Evolutionary conservation across 1,140 invertebrate genomes (phyloP).

Genomic region (Cardiocondyla obscurior): DNA sequence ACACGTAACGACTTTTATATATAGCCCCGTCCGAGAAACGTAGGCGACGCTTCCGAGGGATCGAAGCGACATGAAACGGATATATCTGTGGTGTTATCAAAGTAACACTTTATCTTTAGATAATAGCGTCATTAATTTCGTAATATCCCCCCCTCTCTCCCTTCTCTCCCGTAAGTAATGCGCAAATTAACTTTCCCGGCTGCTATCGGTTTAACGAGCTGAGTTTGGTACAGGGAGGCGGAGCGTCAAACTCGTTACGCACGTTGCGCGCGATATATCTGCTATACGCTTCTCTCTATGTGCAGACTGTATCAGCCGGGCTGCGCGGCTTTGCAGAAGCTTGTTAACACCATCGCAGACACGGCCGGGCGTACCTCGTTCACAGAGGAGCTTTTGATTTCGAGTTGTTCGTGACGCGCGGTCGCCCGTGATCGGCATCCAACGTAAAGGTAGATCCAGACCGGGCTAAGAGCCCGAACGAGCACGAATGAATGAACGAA

Average conservation of each 20-base stretch:
- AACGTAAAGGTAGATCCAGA: background rate
- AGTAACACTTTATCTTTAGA: constrained; percentile 29
- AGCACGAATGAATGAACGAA: background rate
- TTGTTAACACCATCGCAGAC: constrained; percentile 61
- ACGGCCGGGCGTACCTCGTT: constrained; percentile 30
- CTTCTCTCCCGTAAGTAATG: constrained; percentile 25
- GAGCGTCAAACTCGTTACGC: constrained; percentile 53
- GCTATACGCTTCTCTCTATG: constrained; percentile 21
- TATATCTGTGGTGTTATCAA: constrained; percentile 27
- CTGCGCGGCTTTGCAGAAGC: constrained; percentile 59
- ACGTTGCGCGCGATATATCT: constrained; percentile 17
- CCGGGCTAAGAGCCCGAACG: background rate
- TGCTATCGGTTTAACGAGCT: constrained; percentile 61
- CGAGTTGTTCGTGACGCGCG: constrained; percentile 38
- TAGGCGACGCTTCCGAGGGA: background rate
- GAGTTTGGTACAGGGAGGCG: constrained; percentile 49
- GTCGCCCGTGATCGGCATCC: constrained; percentile 23
- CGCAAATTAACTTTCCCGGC: constrained; percentile 55
- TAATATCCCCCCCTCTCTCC: constrained; percentile 26
- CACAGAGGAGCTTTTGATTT: constrained; percentile 59
- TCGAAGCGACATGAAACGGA: constrained; percentile 22
- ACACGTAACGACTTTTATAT: background rate
- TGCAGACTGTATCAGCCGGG: constrained; percentile 8
- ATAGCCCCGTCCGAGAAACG: background rate
- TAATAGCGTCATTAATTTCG: constrained; percentile 56